Evolutionary conservation across 2,797 vertebrate genomes (phyloP).

Genomic region (Anabacerthia variegaticeps): DNA sequence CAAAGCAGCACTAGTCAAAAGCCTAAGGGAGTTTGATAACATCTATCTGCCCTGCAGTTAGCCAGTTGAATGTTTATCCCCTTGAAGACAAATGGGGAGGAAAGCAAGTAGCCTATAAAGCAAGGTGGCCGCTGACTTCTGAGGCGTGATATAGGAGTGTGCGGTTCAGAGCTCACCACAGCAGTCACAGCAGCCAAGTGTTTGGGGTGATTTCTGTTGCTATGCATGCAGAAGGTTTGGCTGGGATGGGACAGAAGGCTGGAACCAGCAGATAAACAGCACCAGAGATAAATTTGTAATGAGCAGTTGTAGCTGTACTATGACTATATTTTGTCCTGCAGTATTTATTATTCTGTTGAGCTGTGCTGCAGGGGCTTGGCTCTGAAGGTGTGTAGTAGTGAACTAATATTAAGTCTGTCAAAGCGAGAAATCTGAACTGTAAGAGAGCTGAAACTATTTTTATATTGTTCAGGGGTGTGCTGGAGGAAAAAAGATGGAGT

Average conservation of each 20-base stretch:
- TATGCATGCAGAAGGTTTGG: not conserved
- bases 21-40: not conserved
- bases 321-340: not conserved
- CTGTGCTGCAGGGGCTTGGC: not conserved
- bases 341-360: constrained; percentile 22
- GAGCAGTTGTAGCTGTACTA: not conserved
- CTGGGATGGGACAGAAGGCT: not conserved
- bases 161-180: not conserved
- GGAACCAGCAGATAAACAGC: constrained; percentile 12
- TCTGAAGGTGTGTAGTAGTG: not conserved
- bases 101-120: not conserved
- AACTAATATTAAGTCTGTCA: not conserved
- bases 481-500: not conserved
- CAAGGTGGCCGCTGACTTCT: not conserved
- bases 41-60: not conserved
- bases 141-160: rapidly evolving
- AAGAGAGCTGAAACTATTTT: not conserved
- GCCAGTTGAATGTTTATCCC: not conserved
- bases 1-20: not conserved
- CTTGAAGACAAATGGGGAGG: not conserved
- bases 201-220: not conserved
- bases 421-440: not conserved
- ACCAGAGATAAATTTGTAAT: not conserved
- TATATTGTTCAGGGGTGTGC: not conserved
- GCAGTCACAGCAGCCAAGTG: not conserved